phyloP scores from a whole-genome alignment of 2,797 vertebrate species.

The Synaphobranchus kaupii region DNA sequence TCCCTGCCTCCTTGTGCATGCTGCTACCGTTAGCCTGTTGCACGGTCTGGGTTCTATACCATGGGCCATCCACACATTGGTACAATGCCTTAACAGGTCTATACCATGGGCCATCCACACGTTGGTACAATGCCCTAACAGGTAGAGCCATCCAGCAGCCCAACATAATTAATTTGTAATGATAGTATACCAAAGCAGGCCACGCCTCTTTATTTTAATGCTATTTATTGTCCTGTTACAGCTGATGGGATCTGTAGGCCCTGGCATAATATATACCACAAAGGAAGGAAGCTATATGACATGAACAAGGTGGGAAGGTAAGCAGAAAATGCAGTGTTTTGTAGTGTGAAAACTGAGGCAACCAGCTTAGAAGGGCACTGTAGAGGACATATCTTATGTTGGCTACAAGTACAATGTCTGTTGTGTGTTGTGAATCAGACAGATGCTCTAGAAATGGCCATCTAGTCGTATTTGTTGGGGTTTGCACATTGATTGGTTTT shows the following conservation, averaged over 20 bases:
- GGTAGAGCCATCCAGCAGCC: too few species aligned
- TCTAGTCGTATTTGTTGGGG: background rate
- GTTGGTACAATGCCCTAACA: too few species aligned
- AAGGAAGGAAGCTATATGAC: slow-evolving; percentile 64
- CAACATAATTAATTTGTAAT: background rate
- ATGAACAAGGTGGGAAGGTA: slow-evolving; percentile 64
- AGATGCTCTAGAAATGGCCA: background rate
- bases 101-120: too few species aligned
- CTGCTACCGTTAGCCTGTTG: too few species aligned
- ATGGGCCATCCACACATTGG: too few species aligned
- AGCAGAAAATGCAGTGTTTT: slow-evolving; percentile 31
- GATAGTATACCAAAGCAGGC: background rate
- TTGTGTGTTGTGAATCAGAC: background rate
- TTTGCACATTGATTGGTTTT: too few species aligned
- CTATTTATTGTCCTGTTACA: slow-evolving; percentile 38
- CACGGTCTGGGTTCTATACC: too few species aligned
- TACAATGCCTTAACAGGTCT: too few species aligned
- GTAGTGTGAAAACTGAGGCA: background rate
- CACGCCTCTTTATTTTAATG: background rate
- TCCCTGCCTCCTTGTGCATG: too few species aligned
- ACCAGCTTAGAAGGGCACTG: background rate
- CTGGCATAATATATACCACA: slow-evolving; percentile 49
- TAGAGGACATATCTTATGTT: background rate
- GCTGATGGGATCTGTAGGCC: slow-evolving; percentile 65
- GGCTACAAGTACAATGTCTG: background rate